Base-by-base conservation (phyloP, 2,797 vertebrate species). In the Sebastes diaconus region DNA sequence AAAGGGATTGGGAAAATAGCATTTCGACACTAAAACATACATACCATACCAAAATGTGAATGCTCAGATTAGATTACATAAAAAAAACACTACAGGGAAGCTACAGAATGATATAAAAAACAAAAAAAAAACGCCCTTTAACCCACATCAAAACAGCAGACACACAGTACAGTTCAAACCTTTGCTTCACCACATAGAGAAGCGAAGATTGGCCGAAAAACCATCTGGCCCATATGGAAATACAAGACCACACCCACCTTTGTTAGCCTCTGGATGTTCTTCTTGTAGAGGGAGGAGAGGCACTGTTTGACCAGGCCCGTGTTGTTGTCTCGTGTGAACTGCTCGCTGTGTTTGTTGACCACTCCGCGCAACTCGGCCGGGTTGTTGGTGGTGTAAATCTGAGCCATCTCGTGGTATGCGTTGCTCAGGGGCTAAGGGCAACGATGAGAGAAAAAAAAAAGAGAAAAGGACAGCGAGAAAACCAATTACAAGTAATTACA, bases 261-360 rank as follows among this genome's bases (percentile, higher is more conserved):
- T 74, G 99, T 99, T 94, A 99, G 94, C 96, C 98, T 96, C 93
- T 99, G 99, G 85, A 99, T 99, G 91, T 99, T 99, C 95, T 99
- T 99, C 96, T 99, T 99, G 94, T 99, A 99, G 32, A 99, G 97
- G 54, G 99, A 99, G 27, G 98, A 99, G 90, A 99, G 94, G 91
- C 98, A 99, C 87, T 99, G 99, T 80, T 99, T 99, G 91, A 99
- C 98, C 95, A 99, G 95, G 55, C 99, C 99, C 79, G 97, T 98
- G 90, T 99, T 99, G 95, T 95, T 99, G 94, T 99, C 99, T 24
- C 98, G 95, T 69, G 97, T 95, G 84, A 99, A 99, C 0, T 96
- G 96, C 92, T 99, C 99, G 3, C 95, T 96, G 95, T 99, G 98
- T 94, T 97, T 99, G 94, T 94, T 98, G 93, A 99, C 98, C 93